These are phyloP conservation scores for Onychorhynchus coronatus DNA, from an alignment of 2,113 vertebrate species.

Conservation along the genomic window DNA sequence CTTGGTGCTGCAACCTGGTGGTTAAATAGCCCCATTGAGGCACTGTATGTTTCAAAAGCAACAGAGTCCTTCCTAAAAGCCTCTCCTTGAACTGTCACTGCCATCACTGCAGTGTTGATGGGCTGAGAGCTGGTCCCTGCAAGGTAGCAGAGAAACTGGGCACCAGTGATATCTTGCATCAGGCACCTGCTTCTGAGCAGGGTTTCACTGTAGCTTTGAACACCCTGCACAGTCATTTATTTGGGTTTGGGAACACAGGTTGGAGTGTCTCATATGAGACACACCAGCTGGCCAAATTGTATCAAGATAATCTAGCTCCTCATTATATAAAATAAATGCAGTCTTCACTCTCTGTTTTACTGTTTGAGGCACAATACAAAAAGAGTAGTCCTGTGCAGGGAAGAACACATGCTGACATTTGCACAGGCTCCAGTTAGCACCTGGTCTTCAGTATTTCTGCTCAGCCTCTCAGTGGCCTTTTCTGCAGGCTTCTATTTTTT, in stretches of 20 bases:
- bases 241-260: neutral
- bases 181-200: neutral
- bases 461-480: neutral
- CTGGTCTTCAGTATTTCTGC: neutral
- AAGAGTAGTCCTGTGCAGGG: neutral
- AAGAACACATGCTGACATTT: neutral
- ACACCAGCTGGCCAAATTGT: neutral
- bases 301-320: neutral
- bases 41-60: neutral
- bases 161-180: neutral
- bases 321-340: neutral
- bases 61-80: neutral
- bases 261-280: neutral
- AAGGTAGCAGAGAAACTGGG: neutral
- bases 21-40: neutral
- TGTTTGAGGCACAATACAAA: neutral
- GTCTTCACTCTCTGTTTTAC: neutral
- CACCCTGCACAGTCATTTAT: neutral
- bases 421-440: neutral
- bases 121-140: neutral
- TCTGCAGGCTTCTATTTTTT: neutral
- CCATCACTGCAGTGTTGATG: fast-evolving
- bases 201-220: neutral
- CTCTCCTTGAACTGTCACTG: neutral
- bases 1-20: neutral